These are phyloP conservation scores for Oreocharis arfaki DNA, from an alignment of 2,113 vertebrate genomes.

Conservation along the genomic window DNA sequence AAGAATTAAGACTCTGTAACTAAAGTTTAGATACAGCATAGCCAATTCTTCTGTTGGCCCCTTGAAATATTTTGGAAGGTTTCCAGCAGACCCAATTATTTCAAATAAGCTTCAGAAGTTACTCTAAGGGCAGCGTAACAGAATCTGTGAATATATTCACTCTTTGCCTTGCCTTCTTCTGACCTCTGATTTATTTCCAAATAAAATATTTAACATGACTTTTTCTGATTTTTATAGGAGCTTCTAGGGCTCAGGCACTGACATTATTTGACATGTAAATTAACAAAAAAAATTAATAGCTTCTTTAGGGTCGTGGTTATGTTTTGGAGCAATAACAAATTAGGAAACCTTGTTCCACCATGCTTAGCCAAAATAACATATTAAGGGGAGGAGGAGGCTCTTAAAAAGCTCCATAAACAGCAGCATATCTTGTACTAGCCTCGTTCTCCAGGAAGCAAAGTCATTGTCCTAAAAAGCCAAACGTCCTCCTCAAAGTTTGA, in stretches of 20 bases:
- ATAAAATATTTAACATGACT: constrained; percentile 33
- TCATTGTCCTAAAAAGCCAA: not conserved
- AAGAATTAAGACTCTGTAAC: constrained; percentile 63
- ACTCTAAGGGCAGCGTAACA: constrained; percentile 32
- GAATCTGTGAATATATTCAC: constrained; percentile 41
- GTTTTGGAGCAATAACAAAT: not conserved
- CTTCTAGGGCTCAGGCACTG: not conserved
- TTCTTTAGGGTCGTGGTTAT: not conserved
- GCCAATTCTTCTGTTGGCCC: constrained; percentile 31
- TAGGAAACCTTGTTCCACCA: not conserved
- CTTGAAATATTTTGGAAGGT: constrained; percentile 62
- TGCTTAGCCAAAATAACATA: not conserved
- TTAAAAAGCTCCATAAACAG: not conserved
- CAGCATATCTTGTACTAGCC: not conserved
- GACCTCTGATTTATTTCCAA: constrained; percentile 50
- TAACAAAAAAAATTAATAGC: not conserved
- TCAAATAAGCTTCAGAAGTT: constrained; percentile 66
- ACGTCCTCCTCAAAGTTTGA: not conserved
- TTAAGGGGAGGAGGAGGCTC: not conserved
- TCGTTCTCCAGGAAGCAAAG: not conserved
- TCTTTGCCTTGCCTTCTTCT: not conserved
- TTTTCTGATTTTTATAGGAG: not conserved
- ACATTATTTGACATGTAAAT: too few relatives aligned
- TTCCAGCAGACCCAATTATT: constrained; percentile 65
- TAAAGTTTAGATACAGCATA: constrained; percentile 42